phyloP scores from a whole-genome alignment of 2,888 invertebrate species.

The Biston stratarius region DNA sequence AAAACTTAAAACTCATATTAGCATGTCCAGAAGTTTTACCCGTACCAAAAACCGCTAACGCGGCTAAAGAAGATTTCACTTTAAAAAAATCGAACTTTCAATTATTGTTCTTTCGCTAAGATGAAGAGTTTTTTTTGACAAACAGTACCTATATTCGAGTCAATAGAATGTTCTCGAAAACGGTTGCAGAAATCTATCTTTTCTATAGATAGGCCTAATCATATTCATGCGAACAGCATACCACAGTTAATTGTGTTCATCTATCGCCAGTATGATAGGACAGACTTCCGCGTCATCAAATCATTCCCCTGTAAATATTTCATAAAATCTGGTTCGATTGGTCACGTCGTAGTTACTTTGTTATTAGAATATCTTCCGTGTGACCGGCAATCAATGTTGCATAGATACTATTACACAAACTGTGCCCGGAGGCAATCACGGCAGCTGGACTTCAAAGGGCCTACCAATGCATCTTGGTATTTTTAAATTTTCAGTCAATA shows the following conservation, averaged over 20 bases:
- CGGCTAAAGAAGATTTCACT: too few relatives aligned
- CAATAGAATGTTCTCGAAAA: too few relatives aligned
- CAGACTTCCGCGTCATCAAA: slow-evolving; percentile 37
- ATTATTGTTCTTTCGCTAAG: too few relatives aligned
- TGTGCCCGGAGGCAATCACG: neutral
- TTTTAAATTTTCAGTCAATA: too few relatives aligned
- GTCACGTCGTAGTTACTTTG: slow-evolving; percentile 57
- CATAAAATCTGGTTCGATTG: slow-evolving; percentile 60
- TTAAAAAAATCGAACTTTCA: too few relatives aligned
- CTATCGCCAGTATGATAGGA: slow-evolving; percentile 27
- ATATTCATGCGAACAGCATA: slow-evolving; percentile 42
- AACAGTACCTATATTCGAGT: too few relatives aligned
- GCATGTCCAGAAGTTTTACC: too few relatives aligned
- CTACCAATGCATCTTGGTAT: neutral
- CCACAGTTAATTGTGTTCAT: slow-evolving; percentile 37
- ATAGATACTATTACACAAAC: neutral
- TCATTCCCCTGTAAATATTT: slow-evolving; percentile 51
- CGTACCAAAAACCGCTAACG: too few relatives aligned
- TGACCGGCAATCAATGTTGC: neutral
- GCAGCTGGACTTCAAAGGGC: neutral
- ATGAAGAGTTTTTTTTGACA: too few relatives aligned
- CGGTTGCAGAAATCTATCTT: too few relatives aligned
- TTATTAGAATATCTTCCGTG: slow-evolving; percentile 61
- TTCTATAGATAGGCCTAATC: slow-evolving; percentile 21
- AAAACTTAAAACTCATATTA: too few relatives aligned